phyloP scores from a whole-genome alignment of 2,888 invertebrate species.

The Formica aserva region DNA sequence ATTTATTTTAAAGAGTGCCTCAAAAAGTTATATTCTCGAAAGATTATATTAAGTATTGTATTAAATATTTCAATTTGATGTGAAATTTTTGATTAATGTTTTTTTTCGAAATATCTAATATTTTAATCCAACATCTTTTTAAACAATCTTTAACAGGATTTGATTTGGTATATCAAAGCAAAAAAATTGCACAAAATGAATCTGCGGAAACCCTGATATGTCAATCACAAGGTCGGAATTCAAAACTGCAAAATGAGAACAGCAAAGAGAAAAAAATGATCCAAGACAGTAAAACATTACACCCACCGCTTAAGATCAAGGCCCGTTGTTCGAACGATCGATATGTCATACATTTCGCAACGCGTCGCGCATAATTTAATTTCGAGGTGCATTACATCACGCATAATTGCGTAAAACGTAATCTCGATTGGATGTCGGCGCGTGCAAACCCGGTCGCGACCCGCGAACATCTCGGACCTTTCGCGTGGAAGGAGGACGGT shows the following conservation, averaged over 20 bases:
- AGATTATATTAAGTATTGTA: not conserved
- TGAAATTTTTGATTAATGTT: not conserved
- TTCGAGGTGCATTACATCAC: slow-evolving; percentile 22
- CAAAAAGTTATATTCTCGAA: not conserved
- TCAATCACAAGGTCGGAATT: slow-evolving; percentile 14
- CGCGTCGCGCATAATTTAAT: slow-evolving; percentile 46
- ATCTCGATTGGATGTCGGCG: slow-evolving; percentile 42
- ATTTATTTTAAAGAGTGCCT: not conserved
- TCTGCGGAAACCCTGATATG: not conserved
- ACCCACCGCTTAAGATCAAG: slow-evolving; percentile 46
- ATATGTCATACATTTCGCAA: slow-evolving; percentile 8
- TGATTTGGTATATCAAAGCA: not conserved
- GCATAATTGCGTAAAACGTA: slow-evolving; percentile 43
- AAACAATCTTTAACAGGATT: not conserved
- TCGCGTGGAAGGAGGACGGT: slow-evolving; percentile 8
- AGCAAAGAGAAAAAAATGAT: not conserved
- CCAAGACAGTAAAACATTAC: slow-evolving; percentile 18
- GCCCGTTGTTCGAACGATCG: slow-evolving; percentile 19
- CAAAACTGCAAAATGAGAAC: not conserved
- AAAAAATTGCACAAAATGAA: slow-evolving; percentile 10
- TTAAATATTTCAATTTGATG: not conserved
- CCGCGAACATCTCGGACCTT: slow-evolving; percentile 62
- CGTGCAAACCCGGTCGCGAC: slow-evolving; percentile 48
- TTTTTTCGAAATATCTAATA: not conserved
- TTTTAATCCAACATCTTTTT: not conserved